Evolutionary conservation across 2,888 invertebrate species (phyloP), one percentile per base, ranked within the genome.

Genomic region (Zonitis immaculata): DNA sequence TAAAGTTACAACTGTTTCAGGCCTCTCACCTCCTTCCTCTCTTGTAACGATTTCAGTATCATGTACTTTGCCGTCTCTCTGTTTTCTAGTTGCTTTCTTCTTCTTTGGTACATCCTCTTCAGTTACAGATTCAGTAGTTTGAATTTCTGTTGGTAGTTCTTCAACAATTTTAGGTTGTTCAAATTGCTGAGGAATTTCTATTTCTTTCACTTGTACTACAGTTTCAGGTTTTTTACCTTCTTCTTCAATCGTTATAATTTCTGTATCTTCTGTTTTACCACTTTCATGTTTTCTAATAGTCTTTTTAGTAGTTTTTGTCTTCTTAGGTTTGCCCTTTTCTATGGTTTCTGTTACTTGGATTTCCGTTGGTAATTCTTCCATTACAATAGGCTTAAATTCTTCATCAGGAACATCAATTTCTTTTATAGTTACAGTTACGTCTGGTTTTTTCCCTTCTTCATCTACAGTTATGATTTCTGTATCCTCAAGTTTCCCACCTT

Each of bases 151-250:
- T 12, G 68, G 67, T 4, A 65, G 43, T 60, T 68, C 66, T 49
- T 47, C 51, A 42, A 63, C 53, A 16, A 58, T 27, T 22, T 56
- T 44, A 32, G 57, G 14, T 22, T 46, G 42, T 42, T 45, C 5
- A 6, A 42, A 52, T 55, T 67, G 62, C 54, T 58, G 58, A 4
- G 67, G 65, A 16, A 66, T 56, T 55, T 70, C 66, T 28, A 62
- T 50, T 65, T 67, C 67, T 47, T 65, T 58, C 11, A 73, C 67
- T 42, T 64, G 64, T n/a, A 73, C 68, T 44, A 74, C 71, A 50
- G 65, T 73, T 35, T 75, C 65, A 0, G 79, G 79, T 48, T 76
- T 67, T 51, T 73, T 68, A 18, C 75, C 76, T 49, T 77, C 77
- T 63, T 76, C 72, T 63, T 67, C 65, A 9, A 67, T 57, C 26